A percentile compares a stretch with the other conserved stretches of the same genome.
Conservation (phyloP, 2,797 vertebrate genomes). For the Rachycentron canadum region DNA sequence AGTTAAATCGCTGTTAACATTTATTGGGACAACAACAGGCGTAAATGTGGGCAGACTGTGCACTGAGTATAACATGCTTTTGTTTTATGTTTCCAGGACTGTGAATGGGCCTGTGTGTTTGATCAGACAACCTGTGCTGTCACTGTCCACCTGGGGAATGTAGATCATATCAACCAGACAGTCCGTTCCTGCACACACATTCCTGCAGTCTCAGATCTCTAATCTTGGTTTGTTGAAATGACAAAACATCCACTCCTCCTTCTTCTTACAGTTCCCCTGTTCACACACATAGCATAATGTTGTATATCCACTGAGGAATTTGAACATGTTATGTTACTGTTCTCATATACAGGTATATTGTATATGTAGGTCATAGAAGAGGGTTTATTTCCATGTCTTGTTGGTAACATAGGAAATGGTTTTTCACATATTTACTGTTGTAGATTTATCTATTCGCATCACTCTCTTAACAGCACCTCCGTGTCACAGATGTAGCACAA, state of each 20-base stretch:
- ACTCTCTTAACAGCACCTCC: not conserved
- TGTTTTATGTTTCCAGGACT: slow-evolving; percentile 22
- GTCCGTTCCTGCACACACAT: slow-evolving; percentile 54
- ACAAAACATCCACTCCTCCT: slow-evolving; percentile 16
- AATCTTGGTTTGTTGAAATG: slow-evolving; percentile 40
- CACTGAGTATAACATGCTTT: not conserved
- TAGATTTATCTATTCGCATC: not conserved
- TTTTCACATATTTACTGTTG: not conserved
- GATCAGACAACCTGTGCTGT: slow-evolving; percentile 38
- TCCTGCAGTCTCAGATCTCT: slow-evolving; percentile 46
- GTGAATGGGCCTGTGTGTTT: slow-evolving; percentile 6
- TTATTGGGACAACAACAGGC: slow-evolving; percentile 2
- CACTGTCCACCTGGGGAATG: slow-evolving; percentile 62
- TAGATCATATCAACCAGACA: slow-evolving; percentile 67
- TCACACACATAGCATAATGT: slow-evolving; percentile 15
- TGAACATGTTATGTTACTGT: not conserved
- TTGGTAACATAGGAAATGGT: not conserved
- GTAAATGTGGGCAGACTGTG: not conserved
- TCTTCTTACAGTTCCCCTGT: not conserved
- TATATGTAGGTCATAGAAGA: not conserved
- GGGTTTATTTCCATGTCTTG: slow-evolving; percentile 20
- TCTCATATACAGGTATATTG: not conserved
- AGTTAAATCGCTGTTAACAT: not conserved
- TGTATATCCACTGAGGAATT: slow-evolving; percentile 1
- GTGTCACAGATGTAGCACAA: not conserved